Evolutionary conservation across 2,888 invertebrate genomes (phyloP).

Genomic region (Alsophila aescularia): DNA sequence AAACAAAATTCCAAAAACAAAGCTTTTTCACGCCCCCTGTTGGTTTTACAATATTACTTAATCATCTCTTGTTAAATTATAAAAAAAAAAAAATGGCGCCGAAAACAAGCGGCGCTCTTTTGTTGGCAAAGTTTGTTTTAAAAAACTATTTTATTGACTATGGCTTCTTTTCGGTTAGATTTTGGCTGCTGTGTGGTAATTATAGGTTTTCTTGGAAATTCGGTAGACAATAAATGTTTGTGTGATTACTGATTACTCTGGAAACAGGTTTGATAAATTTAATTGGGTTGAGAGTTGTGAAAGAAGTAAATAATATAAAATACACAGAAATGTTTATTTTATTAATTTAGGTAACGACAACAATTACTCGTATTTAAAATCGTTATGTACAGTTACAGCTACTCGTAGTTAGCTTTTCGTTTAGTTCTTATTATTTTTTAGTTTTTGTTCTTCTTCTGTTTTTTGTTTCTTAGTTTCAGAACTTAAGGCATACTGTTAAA

Average conservation of each 20-base stretch:
- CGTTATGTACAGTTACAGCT: no score
- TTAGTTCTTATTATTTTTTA: no score
- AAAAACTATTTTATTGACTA: slow-evolving; percentile 56
- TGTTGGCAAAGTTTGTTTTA: slow-evolving; percentile 44
- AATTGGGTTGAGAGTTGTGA: background rate
- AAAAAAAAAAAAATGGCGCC: slow-evolving; percentile 65
- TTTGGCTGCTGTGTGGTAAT: slow-evolving; percentile 52
- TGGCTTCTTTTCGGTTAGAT: slow-evolving; percentile 49
- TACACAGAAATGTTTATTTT: no score
- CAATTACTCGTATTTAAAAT: no score
- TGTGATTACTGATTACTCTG: slow-evolving; percentile 4
- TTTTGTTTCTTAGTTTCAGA: no score
- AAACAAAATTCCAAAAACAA: slow-evolving; percentile 50
- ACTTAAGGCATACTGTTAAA: no score
- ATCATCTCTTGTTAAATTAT: slow-evolving; percentile 55
- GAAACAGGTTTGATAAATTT: slow-evolving; percentile 5
- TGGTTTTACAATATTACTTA: slow-evolving; percentile 77
- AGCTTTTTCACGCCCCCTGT: slow-evolving; percentile 71
- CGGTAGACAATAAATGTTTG: slow-evolving; percentile 26
- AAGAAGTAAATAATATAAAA: no score
- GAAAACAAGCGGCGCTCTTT: slow-evolving; percentile 51
- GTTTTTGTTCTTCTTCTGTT: no score
- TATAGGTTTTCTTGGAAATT: slow-evolving; percentile 48
- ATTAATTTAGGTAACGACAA: no score
- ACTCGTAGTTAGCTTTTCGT: no score